Base-by-base conservation (phyloP, 1,140 invertebrate genomes). In the Eciton burchellii region DNA sequence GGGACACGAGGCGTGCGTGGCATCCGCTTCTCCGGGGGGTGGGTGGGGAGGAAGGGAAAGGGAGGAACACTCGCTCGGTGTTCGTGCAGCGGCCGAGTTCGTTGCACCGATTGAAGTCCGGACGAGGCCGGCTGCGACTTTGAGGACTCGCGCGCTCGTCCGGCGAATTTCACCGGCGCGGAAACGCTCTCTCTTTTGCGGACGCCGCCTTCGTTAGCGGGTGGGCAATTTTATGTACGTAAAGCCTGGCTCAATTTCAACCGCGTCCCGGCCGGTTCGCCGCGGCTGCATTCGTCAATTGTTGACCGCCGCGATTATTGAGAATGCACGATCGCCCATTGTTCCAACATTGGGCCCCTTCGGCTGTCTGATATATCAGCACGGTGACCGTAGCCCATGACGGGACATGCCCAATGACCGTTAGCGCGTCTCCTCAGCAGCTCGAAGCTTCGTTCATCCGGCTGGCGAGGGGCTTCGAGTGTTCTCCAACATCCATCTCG, bases 31-130 rank as follows among this genome's bases (percentile, higher is more conserved):
- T 72, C 35, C 54, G 56, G 62, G 41, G 43, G 68, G n/a, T n/a
- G n/a, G n/a, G n/a, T n/a, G n/a, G n/a, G n/a, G n/a, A n/a, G n/a
- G n/a, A n/a, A n/a, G n/a, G 57, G 57, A 72, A 86, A 81, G 41
- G 68, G 60, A 57, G 21, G 45, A 26, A 14, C 9, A 26, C 56
- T 66, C 59, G 57, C 65, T 41, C 11, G 60, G 47, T 82, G 84
- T 74, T 86, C 47, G 84, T 62, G 57, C 63, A 65, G 57, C 49
- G 49, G 57, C 84, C 62, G 24, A 79, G 85, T 87, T 87, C 85
- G 84, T 87, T 87, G 84, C 85, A 86, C 85, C 66, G 73, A 6
- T 56, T 62, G 63, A 66, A 45, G 49, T 19, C 21, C 62, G 54
- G 21, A 47, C 54, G 49, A 68, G 68, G 47, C n/a, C 54, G 41